These are phyloP conservation scores for Drosophila lacteicornis DNA, from an alignment of 1,140 invertebrate species.

Conservation along the genomic window DNA sequence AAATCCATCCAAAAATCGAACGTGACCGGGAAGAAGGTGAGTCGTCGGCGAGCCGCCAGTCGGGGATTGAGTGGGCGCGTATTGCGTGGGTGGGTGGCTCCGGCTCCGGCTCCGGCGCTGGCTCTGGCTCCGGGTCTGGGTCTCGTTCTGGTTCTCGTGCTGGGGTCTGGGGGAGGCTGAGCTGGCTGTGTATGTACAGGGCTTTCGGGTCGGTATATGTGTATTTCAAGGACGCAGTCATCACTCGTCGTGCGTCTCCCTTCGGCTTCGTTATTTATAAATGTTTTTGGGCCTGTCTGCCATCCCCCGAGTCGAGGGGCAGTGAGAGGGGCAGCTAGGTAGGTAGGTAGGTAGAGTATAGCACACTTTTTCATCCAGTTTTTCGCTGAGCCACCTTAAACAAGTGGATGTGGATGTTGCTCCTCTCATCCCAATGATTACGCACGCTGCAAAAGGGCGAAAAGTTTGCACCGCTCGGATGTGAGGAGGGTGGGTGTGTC, in stretches of 20 bases:
- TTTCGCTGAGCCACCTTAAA: conserved; percentile 38
- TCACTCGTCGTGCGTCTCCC: conserved; percentile 64
- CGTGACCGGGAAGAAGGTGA: conserved; percentile 85
- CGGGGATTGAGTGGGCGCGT: neutral
- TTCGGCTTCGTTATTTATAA: conserved; percentile 69
- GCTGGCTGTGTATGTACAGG: conserved; percentile 36
- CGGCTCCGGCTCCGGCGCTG: neutral
- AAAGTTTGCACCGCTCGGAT: conserved; percentile 17
- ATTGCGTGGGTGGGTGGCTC: conserved; percentile 10
- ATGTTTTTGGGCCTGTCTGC: conserved; percentile 67
- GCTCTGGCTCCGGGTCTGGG: conserved; percentile 1
- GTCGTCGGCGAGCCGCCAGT: conserved; percentile 47
- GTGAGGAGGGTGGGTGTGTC: conserved; percentile 42
- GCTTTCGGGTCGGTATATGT: conserved; percentile 50
- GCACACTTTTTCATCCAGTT: conserved; percentile 69
- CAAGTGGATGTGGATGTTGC: conserved; percentile 44
- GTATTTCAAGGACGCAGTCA: conserved; percentile 78
- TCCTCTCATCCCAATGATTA: conserved; percentile 29
- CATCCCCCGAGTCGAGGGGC: conserved; percentile 22
- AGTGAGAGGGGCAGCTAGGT: conserved; percentile 20
- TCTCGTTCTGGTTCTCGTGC: neutral
- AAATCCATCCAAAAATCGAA: conserved; percentile 85
- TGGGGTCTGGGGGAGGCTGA: conserved; percentile 24
- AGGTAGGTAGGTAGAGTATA: conserved; percentile 41
- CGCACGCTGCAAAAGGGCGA: conserved; percentile 21